phyloP scores from a whole-genome alignment of 2,888 invertebrate genomes.

The Eurois occulta region DNA sequence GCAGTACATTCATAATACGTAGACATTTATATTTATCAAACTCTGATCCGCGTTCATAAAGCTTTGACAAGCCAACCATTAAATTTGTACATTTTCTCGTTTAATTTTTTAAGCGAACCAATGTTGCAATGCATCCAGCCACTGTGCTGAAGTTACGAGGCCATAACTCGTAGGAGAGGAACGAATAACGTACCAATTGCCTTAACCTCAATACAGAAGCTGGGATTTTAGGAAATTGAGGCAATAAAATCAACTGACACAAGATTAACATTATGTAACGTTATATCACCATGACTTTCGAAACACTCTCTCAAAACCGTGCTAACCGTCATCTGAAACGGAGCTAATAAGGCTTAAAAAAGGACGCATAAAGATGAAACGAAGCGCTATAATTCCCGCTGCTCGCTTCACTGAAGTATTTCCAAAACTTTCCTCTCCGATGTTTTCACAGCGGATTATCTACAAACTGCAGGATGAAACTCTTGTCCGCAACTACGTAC shows the following conservation, averaged over 20 bases:
- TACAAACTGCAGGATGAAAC: slow-evolving; percentile 29
- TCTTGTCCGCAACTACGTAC: slow-evolving; percentile 30
- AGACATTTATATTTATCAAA: slow-evolving; percentile 7
- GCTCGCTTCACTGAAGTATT: not conserved
- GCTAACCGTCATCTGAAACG: slow-evolving; percentile 2
- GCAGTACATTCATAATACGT: slow-evolving; percentile 11
- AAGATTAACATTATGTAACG: not conserved
- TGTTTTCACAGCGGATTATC: slow-evolving; percentile 24
- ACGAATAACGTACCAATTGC: slow-evolving; percentile 17
- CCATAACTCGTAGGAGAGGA: slow-evolving; percentile 16
- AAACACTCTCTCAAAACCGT: not conserved
- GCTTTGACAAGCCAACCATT: slow-evolving; percentile 40
- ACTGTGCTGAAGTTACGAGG: slow-evolving; percentile 20
- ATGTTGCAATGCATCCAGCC: slow-evolving; percentile 2
- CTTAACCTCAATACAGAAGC: slow-evolving; percentile 19
- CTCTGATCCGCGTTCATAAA: slow-evolving; percentile 13
- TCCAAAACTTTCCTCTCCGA: slow-evolving; percentile 10
- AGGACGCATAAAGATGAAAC: slow-evolving; percentile 10
- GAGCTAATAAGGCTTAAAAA: slow-evolving; percentile 12
- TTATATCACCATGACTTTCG: not conserved
- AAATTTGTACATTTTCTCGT: slow-evolving; percentile 7
- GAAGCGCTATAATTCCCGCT: slow-evolving; percentile 6
- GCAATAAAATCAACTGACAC: not conserved
- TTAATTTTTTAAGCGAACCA: slow-evolving; percentile 29
- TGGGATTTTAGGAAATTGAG: slow-evolving; percentile 3